A percentile compares a stretch with the other conserved stretches of the same genome.
These are phyloP conservation scores for Micrastur ruficollis DNA, from an alignment of 2,797 vertebrate species.

Conservation along the genomic window DNA sequence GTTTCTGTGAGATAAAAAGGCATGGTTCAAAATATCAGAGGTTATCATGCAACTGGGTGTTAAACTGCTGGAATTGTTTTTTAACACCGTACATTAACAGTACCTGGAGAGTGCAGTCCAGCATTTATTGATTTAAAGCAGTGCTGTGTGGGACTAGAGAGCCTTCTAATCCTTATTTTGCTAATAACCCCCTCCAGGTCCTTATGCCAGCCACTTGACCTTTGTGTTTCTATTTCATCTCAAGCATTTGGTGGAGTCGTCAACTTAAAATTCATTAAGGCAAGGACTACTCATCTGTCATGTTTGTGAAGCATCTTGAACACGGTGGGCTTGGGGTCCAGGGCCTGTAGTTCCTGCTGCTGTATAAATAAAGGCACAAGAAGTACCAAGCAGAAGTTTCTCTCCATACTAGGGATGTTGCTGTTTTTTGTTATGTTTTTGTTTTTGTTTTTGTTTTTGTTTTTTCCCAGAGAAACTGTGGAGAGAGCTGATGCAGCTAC, in stretches of 20 bases:
- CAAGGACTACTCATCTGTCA: not conserved
- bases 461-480: not conserved
- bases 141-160: not conserved
- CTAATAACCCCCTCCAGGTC: not conserved
- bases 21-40: not conserved
- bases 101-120: not conserved
- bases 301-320: not conserved
- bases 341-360: not conserved
- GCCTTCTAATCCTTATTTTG: not conserved
- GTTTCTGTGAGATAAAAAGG: not conserved
- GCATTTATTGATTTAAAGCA: not conserved
- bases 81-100: not conserved
- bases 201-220: not conserved
- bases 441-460: too few species aligned
- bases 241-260: not conserved
- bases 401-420: not conserved
- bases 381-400: not conserved
- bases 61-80: not conserved
- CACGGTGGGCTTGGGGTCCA: not conserved
- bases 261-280: not conserved
- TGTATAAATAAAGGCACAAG: not conserved
- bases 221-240: not conserved
- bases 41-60: not conserved
- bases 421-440: too few species aligned
- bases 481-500: not conserved